phyloP scores from a whole-genome alignment of 1,140 invertebrate species.

The Trissolcus basalis region DNA sequence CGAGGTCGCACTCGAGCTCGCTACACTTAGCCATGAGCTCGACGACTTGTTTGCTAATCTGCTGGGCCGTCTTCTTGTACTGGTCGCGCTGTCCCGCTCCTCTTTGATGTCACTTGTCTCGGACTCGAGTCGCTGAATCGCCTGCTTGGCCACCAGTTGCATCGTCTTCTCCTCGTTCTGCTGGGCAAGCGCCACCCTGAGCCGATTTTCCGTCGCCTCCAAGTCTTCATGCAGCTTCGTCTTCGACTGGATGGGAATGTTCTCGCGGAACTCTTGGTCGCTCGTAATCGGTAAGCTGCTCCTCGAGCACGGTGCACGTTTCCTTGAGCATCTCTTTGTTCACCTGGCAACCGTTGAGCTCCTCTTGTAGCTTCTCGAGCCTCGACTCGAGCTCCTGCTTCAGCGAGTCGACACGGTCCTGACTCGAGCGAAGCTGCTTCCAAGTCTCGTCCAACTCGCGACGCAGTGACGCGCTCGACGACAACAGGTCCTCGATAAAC shows the following conservation, averaged over 20 bases:
- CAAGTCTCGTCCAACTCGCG: slow-evolving; percentile 70
- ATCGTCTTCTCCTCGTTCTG: slow-evolving; percentile 78
- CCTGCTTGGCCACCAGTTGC: slow-evolving; percentile 77
- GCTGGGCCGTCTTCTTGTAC: slow-evolving; percentile 70
- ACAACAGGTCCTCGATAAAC: slow-evolving; percentile 71
- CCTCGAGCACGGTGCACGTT: slow-evolving; percentile 86
- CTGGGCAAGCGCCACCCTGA: slow-evolving; percentile 76
- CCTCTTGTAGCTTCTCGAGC: slow-evolving; percentile 73
- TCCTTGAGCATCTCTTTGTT: slow-evolving; percentile 86
- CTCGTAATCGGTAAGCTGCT: slow-evolving; percentile 88
- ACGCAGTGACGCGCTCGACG: slow-evolving; percentile 65
- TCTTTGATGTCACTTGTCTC: slow-evolving; percentile 74
- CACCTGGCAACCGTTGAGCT: slow-evolving; percentile 75
- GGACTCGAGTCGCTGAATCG: slow-evolving; percentile 76
- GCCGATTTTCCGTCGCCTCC: slow-evolving; percentile 75
- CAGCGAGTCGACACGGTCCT: slow-evolving; percentile 70
- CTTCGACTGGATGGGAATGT: slow-evolving; percentile 77
- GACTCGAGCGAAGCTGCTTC: slow-evolving; percentile 65
- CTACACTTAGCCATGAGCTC: slow-evolving; percentile 68
- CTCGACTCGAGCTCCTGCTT: slow-evolving; percentile 72
- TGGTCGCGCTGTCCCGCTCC: slow-evolving; percentile 69
- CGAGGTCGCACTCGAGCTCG: slow-evolving; percentile 73
- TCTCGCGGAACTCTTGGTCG: slow-evolving; percentile 78
- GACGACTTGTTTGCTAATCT: slow-evolving; percentile 67
- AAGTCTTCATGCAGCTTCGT: slow-evolving; percentile 78